Conservation (phyloP, 2,888 invertebrate species). For the Spisula subtruncata region DNA sequence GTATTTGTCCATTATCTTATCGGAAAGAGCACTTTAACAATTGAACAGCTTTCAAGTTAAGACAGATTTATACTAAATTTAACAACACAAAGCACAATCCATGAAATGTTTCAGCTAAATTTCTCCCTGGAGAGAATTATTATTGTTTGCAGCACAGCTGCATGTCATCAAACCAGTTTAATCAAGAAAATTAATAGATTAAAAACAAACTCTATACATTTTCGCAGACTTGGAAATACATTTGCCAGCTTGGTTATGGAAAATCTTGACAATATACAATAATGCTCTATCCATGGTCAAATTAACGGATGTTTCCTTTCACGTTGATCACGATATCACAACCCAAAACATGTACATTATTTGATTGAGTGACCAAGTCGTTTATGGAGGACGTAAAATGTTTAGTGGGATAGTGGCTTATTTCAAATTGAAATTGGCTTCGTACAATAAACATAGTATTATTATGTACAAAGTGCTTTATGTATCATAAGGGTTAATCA, state of each 20-base stretch:
- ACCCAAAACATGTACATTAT: no score
- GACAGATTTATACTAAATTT: not conserved
- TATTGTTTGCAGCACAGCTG: not conserved
- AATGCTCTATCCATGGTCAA: not conserved
- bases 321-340: not conserved
- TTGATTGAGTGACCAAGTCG: no score
- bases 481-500: no score
- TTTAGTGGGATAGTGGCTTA: no score
- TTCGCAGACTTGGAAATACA: not conserved
- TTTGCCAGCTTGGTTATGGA: not conserved
- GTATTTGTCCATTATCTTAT: not conserved
- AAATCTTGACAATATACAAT: not conserved
- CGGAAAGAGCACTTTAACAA: not conserved
- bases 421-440: no score
- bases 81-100: not conserved
- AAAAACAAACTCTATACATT: not conserved
- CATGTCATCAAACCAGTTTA: conserved; percentile 4
- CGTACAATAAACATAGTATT: no score
- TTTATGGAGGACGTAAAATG: no score
- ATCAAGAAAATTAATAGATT: not conserved
- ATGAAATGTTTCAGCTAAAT: not conserved
- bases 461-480: no score
- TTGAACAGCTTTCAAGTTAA: not conserved
- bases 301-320: not conserved
- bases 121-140: not conserved